Evolutionary conservation across 1,140 invertebrate genomes (phyloP).

Genomic region (Laupala kohalensis): DNA sequence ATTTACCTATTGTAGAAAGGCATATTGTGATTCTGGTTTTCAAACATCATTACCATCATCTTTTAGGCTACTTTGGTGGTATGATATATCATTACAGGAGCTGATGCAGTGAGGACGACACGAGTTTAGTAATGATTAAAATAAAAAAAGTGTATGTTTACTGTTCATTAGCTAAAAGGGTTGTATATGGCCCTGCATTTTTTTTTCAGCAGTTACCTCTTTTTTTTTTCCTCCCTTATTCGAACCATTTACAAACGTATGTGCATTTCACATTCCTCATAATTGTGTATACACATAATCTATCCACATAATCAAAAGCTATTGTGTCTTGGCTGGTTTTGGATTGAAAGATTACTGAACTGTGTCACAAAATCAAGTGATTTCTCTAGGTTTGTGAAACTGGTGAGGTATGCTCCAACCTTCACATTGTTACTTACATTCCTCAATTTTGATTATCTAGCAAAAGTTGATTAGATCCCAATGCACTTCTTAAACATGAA

Average conservation of each 20-base stretch:
- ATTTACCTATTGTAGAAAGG: not conserved
- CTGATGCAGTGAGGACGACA: not conserved
- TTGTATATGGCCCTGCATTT: not conserved
- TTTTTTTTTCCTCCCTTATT: not conserved
- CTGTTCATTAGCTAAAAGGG: not conserved
- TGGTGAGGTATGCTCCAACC: slow-evolving; percentile 1
- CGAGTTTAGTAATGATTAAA: not conserved
- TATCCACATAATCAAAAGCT: not conserved
- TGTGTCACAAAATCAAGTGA: not conserved
- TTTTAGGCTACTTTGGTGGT: not conserved
- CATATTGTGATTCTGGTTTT: not conserved
- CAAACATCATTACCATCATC: not conserved
- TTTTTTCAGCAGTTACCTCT: not conserved
- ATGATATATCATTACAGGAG: not conserved
- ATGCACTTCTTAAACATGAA: slow-evolving; percentile 1
- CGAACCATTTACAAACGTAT: not conserved
- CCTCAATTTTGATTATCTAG: not conserved
- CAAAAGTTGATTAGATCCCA: slow-evolving; percentile 1
- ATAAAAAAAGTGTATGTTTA: not conserved
- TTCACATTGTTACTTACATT: slow-evolving; percentile 3
- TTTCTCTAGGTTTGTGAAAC: slow-evolving; percentile 1
- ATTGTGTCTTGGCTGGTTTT: not conserved
- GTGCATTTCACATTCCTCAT: not conserved
- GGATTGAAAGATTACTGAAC: not conserved
- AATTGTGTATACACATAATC: not conserved